Percentiles rank a stretch among this genome's conserved stretches.
Conservation (phyloP, 2,888 invertebrate species). For the Caenorhabditis becei region DNA sequence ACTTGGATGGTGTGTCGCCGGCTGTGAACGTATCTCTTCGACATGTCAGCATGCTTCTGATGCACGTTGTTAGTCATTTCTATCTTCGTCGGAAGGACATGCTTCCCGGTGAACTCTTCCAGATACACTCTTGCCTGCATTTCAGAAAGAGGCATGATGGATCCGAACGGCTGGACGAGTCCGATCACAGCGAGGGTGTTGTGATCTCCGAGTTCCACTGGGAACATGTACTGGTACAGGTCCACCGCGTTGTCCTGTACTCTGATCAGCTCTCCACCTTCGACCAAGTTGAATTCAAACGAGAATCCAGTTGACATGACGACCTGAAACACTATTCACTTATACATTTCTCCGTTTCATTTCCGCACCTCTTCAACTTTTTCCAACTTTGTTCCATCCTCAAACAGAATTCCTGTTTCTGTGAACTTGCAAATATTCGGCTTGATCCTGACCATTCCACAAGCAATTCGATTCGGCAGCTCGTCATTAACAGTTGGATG, state of each 20-base stretch:
- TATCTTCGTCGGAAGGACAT: constrained; percentile 54
- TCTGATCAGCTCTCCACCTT: constrained; percentile 63
- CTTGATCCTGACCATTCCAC: constrained; percentile 71
- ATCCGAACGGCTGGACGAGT: constrained; percentile 82
- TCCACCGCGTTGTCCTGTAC: constrained; percentile 72
- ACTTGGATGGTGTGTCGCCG: constrained; percentile 83
- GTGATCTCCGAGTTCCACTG: constrained; percentile 80
- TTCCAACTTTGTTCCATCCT: constrained; percentile 69
- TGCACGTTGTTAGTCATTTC: constrained; percentile 82
- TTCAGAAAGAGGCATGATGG: constrained; percentile 83
- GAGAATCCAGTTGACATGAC: constrained; percentile 73
- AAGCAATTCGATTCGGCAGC: constrained; percentile 83
- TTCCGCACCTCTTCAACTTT: constrained; percentile 65
- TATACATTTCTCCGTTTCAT: background rate
- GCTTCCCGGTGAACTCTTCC: constrained; percentile 64
- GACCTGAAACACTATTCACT: constrained; percentile 47
- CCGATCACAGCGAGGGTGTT: constrained; percentile 83
- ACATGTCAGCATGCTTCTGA: constrained; percentile 75
- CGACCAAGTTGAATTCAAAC: constrained; percentile 63
- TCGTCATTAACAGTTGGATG: constrained; percentile 83
- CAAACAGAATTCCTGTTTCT: constrained; percentile 66
- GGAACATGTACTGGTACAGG: constrained; percentile 83
- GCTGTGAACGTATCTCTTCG: constrained; percentile 70
- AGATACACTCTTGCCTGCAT: constrained; percentile 83
- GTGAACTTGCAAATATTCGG: constrained; percentile 70